These are phyloP conservation scores for Acrocephalus scirpaceus DNA, from an alignment of 2,797 vertebrate species.

Conservation along the genomic window DNA sequence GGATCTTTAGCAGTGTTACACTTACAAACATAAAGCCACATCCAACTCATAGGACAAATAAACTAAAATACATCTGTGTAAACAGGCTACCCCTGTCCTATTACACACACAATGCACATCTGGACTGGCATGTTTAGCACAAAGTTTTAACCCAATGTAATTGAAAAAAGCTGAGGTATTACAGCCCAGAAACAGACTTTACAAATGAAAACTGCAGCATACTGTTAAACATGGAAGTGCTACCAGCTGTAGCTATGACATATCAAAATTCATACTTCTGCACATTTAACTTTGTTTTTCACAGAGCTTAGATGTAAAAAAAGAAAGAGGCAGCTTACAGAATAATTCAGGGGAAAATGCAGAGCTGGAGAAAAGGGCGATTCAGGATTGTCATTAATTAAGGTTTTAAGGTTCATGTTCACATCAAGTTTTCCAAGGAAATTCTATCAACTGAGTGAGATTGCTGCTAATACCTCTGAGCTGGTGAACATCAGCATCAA, in stretches of 20 bases:
- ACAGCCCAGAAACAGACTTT: not conserved
- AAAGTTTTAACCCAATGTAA: constrained; percentile 23
- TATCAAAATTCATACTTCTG: constrained; percentile 13
- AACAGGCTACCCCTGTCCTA: not conserved
- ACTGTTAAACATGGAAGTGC: constrained; percentile 31
- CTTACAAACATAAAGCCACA: not conserved
- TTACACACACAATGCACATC: constrained; percentile 5
- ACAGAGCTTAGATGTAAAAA: constrained; percentile 3
- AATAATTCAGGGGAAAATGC: not conserved
- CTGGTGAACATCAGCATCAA: not conserved
- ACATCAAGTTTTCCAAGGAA: not conserved
- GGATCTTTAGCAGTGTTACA: not conserved
- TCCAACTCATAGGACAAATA: not conserved
- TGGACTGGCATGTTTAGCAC: constrained; percentile 25
- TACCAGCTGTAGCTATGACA: constrained; percentile 28
- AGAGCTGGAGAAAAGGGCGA: not conserved
- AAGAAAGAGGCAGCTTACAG: not conserved
- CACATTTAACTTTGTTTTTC: constrained; percentile 10
- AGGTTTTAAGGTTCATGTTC: not conserved
- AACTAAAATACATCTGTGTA: constrained; percentile 22
- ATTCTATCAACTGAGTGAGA: not conserved
- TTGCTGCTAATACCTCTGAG: not conserved
- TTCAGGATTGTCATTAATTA: not conserved
- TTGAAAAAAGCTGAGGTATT: constrained; percentile 21
- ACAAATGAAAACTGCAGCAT: constrained; percentile 22